Percentiles rank a stretch among this genome's conserved stretches.
Evolutionary conservation across 1,140 invertebrate genomes (phyloP).

Genomic region (Pachypeltis micranthus): DNA sequence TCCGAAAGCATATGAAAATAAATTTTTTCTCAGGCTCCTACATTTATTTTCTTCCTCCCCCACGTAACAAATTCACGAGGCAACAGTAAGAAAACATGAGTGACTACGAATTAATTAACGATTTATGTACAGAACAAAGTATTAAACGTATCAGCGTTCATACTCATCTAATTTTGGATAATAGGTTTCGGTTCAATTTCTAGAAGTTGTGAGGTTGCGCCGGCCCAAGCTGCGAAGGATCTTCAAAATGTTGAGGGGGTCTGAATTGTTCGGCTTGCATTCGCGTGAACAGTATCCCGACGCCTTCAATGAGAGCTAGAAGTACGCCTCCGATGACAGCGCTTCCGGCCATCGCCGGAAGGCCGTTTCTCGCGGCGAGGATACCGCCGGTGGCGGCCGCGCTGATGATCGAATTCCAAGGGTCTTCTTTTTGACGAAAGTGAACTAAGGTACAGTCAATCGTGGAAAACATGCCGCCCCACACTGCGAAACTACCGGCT

Average conservation of each 20-base stretch:
- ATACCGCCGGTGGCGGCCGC: conserved; percentile 91
- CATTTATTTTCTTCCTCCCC: too few species aligned
- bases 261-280: conserved; percentile 82
- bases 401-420: conserved; percentile 96
- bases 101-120: too few species aligned
- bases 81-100: too few species aligned
- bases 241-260: conserved; percentile 59
- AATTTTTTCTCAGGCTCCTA: too few species aligned
- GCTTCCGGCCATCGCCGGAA: conserved; percentile 88
- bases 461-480: conserved; percentile 93
- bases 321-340: conserved; percentile 89
- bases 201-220: conserved; percentile 27
- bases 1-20: too few species aligned
- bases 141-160: too few species aligned
- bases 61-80: too few species aligned
- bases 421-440: conserved; percentile 92
- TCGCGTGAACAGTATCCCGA: conserved; percentile 84
- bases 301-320: conserved; percentile 90
- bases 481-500: conserved; percentile 86
- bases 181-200: background rate
- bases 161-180: too few species aligned
- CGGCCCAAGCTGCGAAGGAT: conserved; percentile 48
- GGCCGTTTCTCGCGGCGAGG: conserved; percentile 84
- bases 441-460: conserved; percentile 94
- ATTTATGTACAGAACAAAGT: too few species aligned